Evolutionary conservation across 2,888 invertebrate genomes (phyloP).

Genomic region (Hyposoter dolosus): DNA sequence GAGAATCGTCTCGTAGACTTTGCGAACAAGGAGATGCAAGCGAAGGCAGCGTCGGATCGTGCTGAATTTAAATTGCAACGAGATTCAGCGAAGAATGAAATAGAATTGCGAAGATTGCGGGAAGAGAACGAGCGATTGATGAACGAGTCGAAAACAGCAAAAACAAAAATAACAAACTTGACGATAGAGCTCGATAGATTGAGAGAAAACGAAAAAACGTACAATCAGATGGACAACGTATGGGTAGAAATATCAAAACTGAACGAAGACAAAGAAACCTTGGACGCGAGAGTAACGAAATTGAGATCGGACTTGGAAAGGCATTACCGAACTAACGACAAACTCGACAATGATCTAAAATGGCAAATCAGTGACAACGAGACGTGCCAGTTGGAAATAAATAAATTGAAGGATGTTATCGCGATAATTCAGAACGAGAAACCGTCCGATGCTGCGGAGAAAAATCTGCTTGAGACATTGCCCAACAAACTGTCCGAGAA

Average conservation of each 20-base stretch:
- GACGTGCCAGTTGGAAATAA: conserved; percentile 54
- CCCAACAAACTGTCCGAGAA: conserved; percentile 54
- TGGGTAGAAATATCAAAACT: conserved; percentile 69
- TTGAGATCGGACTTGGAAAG: conserved; percentile 67
- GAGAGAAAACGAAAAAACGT: conserved; percentile 67
- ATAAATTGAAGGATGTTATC: conserved; percentile 62
- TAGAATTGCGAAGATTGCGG: conserved; percentile 64
- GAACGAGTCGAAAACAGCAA: not conserved
- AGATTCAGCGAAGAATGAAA: conserved; percentile 50
- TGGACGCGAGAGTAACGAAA: conserved; percentile 65
- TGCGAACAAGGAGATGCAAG: conserved; percentile 57
- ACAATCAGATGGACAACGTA: conserved; percentile 69
- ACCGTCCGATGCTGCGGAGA: conserved; percentile 33
- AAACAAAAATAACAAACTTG: conserved; percentile 55
- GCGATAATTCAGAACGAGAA: conserved; percentile 44
- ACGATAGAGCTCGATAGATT: conserved; percentile 65
- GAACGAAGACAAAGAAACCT: conserved; percentile 67
- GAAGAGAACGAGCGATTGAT: conserved; percentile 63
- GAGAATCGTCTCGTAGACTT: conserved; percentile 67
- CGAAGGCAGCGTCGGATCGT: conserved; percentile 47
- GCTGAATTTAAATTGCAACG: conserved; percentile 53
- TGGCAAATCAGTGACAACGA: conserved; percentile 71
- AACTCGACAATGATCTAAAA: conserved; percentile 70
- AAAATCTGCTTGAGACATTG: conserved; percentile 40
- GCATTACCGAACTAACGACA: conserved; percentile 68